phyloP scores from a whole-genome alignment of 2,888 invertebrate species.

The Leptinotarsa juncta region DNA sequence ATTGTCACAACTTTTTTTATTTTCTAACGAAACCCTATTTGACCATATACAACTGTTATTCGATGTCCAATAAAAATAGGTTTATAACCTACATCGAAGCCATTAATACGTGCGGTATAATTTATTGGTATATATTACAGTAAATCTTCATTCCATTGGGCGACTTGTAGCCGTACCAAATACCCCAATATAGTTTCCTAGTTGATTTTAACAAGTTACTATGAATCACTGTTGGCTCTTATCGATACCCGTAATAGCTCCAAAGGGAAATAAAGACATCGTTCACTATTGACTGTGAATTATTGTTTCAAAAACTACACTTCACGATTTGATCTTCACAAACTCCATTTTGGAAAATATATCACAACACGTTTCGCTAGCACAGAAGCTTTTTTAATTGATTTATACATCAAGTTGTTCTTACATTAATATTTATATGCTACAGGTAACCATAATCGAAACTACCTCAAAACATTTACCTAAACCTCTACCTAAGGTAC shows the following conservation, averaged over 20 bases:
- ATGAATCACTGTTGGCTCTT: slow-evolving; percentile 38
- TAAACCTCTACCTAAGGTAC: no score
- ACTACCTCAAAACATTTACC: no score
- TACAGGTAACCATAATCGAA: no score
- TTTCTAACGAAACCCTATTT: slow-evolving; percentile 18
- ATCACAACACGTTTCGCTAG: no score
- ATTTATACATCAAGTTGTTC: no score
- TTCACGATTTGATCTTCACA: no score
- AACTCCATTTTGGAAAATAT: no score
- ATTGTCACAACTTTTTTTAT: slow-evolving; percentile 24
- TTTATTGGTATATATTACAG: slow-evolving; percentile 40
- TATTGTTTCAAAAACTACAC: no score
- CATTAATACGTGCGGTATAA: slow-evolving; percentile 32
- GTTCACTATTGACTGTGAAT: background rate
- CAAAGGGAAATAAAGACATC: slow-evolving; percentile 1
- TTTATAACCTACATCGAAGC: slow-evolving; percentile 31
- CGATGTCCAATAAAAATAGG: slow-evolving; percentile 31
- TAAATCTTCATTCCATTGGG: slow-evolving; percentile 44
- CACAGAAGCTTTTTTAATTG: no score
- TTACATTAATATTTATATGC: no score
- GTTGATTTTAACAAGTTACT: slow-evolving; percentile 45
- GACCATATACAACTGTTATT: slow-evolving; percentile 28
- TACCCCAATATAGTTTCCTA: slow-evolving; percentile 41
- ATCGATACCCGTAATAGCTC: slow-evolving; percentile 32
- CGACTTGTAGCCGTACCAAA: slow-evolving; percentile 44